phyloP scores from a whole-genome alignment of 2,113 vertebrate species.

The Gorilla gorilla region DNA sequence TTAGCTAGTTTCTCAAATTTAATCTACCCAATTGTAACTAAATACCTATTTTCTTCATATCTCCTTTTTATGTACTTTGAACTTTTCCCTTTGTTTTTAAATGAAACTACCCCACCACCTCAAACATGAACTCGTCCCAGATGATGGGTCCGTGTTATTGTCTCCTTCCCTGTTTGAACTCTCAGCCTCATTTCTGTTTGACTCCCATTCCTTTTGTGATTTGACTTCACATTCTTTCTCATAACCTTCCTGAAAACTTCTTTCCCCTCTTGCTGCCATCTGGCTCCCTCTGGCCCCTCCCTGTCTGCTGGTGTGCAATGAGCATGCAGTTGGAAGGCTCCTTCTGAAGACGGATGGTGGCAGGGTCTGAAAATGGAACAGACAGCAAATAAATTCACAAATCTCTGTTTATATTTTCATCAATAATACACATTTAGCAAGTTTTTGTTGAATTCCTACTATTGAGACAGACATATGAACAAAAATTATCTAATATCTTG shows the following conservation, averaged over 20 bases:
- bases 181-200: neutral
- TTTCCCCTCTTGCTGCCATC: neutral
- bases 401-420: neutral
- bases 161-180: conserved; percentile 4
- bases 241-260: neutral
- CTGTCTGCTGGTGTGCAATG: neutral
- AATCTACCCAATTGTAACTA: neutral
- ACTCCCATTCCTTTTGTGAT: neutral
- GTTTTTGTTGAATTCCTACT: neutral
- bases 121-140: neutral
- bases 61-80: neutral
- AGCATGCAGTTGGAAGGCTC: neutral
- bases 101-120: neutral
- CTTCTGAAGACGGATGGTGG: neutral
- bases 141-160: fast-evolving
- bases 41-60: neutral
- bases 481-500: neutral
- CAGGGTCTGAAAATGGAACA: neutral
- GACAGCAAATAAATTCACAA: neutral
- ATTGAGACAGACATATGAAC: neutral
- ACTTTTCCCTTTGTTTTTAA: neutral
- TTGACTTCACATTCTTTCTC: neutral
- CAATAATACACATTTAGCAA: neutral
- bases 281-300: neutral
- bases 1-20: neutral